These are phyloP conservation scores for Phyllotreta cruciferae DNA, from an alignment of 2,888 invertebrate species.

Conservation along the genomic window DNA sequence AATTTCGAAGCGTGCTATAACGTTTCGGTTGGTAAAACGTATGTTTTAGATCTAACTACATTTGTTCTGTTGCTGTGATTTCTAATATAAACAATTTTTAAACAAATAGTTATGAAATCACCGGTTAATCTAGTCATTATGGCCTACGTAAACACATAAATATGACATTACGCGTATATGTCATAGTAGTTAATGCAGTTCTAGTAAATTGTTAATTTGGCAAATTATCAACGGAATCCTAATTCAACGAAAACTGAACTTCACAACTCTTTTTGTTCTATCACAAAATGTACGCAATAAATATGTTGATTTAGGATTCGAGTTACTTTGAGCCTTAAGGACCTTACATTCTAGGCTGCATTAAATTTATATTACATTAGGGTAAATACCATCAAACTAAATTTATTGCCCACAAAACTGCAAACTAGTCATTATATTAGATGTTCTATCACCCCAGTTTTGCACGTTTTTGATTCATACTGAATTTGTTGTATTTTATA, in stretches of 20 bases:
- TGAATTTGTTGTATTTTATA: too few relatives aligned
- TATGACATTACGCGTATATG: conserved; percentile 30
- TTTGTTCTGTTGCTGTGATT: conserved; percentile 43
- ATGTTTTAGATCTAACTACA: conserved; percentile 21
- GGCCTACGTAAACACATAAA: conserved; percentile 42
- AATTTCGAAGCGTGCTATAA: conserved; percentile 2
- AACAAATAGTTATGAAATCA: conserved; percentile 34
- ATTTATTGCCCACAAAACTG: conserved; percentile 1
- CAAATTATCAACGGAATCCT: conserved; percentile 24
- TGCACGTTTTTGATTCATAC: too few relatives aligned
- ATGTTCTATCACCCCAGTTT: neutral
- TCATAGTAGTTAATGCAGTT: conserved; percentile 27
- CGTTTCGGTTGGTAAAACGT: conserved; percentile 15
- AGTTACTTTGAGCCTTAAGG: conserved; percentile 26
- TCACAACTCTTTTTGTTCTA: neutral
- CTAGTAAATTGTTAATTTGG: conserved; percentile 24
- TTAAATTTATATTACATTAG: conserved; percentile 24
- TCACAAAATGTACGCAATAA: neutral
- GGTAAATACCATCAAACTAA: conserved; percentile 26
- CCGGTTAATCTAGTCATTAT: conserved; percentile 47
- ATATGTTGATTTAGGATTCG: conserved; percentile 22
- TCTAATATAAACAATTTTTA: conserved; percentile 21
- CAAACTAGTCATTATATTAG: neutral
- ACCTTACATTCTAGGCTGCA: conserved; percentile 24
- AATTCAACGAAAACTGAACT: neutral